A percentile compares a stretch with the other conserved stretches of the same genome.
Evolutionary conservation across 2,888 invertebrate species (phyloP).

Genomic region (Aphidoletes aphidimyza): DNA sequence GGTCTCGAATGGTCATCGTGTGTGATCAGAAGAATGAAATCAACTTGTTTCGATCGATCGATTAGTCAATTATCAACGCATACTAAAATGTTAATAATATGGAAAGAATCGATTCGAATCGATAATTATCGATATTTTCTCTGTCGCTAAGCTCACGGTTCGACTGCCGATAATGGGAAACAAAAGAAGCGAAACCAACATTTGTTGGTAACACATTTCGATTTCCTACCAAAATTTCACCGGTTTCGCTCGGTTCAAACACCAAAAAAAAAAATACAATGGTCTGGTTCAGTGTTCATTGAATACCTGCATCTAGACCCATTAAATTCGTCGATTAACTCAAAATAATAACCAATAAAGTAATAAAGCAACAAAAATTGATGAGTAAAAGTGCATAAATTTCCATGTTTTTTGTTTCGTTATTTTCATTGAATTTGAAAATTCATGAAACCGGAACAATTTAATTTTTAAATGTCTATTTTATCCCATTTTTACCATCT

Average conservation of each 20-base stretch:
- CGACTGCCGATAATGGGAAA: background rate
- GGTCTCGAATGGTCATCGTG: background rate
- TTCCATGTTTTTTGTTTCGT: conserved; percentile 1
- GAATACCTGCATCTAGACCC: background rate
- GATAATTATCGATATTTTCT: conserved; percentile 21
- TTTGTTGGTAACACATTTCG: conserved; percentile 28
- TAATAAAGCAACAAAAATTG: conserved; percentile 51
- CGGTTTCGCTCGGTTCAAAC: background rate
- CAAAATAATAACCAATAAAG: conserved; percentile 38
- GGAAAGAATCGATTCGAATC: conserved; percentile 41
- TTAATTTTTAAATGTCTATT: conserved; percentile 47
- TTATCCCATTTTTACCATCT: no score
- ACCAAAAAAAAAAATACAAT: background rate
- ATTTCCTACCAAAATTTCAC: conserved; percentile 40
- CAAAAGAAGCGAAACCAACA: conserved; percentile 52
- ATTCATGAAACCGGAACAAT: conserved; percentile 53
- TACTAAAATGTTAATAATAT: conserved; percentile 37
- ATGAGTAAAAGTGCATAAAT: conserved; percentile 54
- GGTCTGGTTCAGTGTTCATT: background rate
- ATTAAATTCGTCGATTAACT: background rate
- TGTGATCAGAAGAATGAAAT: background rate
- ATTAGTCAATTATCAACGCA: conserved; percentile 35
- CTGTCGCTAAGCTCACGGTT: background rate
- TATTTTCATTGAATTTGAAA: conserved; percentile 20
- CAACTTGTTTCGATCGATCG: conserved; percentile 14